These are phyloP conservation scores for Mirza zaza DNA, from an alignment of 2,113 vertebrate species.

Conservation along the genomic window DNA sequence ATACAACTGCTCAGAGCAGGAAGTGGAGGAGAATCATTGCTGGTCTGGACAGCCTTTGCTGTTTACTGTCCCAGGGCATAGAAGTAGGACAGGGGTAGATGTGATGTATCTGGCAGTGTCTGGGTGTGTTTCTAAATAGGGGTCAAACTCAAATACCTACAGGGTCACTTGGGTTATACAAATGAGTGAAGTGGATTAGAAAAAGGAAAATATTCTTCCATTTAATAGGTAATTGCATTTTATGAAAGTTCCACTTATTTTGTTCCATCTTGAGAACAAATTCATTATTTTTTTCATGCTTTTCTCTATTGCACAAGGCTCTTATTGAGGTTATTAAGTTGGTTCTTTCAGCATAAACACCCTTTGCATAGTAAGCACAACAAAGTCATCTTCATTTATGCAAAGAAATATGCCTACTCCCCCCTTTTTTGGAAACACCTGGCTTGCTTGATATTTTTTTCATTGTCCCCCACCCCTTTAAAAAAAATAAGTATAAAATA, in stretches of 20 bases:
- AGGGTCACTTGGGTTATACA: neutral
- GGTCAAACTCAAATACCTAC: neutral
- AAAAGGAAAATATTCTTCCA: neutral
- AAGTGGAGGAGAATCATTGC: neutral
- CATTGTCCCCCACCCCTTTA: neutral
- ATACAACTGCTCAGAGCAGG: neutral
- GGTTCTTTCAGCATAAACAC: neutral
- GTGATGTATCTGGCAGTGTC: neutral
- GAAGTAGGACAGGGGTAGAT: neutral
- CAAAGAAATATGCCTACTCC: neutral
- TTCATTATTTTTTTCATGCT: neutral
- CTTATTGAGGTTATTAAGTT: neutral
- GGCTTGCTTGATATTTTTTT: neutral
- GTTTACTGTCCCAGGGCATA: neutral
- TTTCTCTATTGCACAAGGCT: neutral
- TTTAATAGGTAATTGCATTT: neutral
- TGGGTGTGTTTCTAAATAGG: neutral
- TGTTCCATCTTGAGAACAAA: neutral
- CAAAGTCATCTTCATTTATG: neutral
- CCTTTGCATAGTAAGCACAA: neutral
- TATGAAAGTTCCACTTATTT: neutral
- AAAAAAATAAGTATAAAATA: neutral
- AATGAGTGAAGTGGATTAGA: neutral
- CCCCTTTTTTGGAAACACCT: neutral
- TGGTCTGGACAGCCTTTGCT: neutral